Conservation (phyloP, 2,797 vertebrate species). For the Enteromius paludinosus region DNA sequence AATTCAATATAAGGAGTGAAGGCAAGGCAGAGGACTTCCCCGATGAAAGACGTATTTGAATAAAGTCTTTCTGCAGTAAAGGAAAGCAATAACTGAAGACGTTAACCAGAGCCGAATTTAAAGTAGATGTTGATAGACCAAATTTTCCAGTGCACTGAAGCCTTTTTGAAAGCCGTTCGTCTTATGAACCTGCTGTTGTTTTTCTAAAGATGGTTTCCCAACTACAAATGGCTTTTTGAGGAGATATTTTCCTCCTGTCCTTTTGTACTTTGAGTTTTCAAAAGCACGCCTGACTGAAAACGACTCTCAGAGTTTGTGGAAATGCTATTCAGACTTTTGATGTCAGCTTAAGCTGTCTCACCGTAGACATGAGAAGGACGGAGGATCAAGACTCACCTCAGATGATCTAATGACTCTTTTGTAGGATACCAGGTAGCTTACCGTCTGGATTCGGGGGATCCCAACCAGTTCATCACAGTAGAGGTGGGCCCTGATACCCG, state of each 20-base stretch:
- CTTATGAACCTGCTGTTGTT: constrained; percentile 46
- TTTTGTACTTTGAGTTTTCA: constrained; percentile 35
- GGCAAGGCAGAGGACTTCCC: constrained; percentile 2
- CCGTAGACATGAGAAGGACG: neutral
- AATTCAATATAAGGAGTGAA: constrained; percentile 14
- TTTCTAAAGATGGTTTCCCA: constrained; percentile 39
- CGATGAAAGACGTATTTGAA: constrained; percentile 23
- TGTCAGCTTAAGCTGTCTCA: constrained; percentile 34
- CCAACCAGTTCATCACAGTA: constrained; percentile 89
- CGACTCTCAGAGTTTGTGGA: constrained; percentile 34
- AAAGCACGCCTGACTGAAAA: constrained; percentile 36
- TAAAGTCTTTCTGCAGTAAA: constrained; percentile 26
- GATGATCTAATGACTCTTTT: constrained; percentile 22
- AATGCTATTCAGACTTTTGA: constrained; percentile 34
- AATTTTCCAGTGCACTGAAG: constrained; percentile 53
- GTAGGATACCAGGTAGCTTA: constrained; percentile 95
- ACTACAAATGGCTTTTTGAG: constrained; percentile 32
- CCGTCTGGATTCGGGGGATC: constrained; percentile 86
- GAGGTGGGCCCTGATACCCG: constrained; percentile 90
- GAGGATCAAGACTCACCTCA: constrained; percentile 17
- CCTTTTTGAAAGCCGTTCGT: constrained; percentile 53
- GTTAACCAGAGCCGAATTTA: constrained; percentile 40
- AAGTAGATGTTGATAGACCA: constrained; percentile 36
- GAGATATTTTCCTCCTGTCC: constrained; percentile 17
- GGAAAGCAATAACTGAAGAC: constrained; percentile 20